Percentiles rank a stretch among this genome's conserved stretches.
Evolutionary conservation across 1,140 invertebrate species (phyloP).

Genomic region (Cydia amplana): DNA sequence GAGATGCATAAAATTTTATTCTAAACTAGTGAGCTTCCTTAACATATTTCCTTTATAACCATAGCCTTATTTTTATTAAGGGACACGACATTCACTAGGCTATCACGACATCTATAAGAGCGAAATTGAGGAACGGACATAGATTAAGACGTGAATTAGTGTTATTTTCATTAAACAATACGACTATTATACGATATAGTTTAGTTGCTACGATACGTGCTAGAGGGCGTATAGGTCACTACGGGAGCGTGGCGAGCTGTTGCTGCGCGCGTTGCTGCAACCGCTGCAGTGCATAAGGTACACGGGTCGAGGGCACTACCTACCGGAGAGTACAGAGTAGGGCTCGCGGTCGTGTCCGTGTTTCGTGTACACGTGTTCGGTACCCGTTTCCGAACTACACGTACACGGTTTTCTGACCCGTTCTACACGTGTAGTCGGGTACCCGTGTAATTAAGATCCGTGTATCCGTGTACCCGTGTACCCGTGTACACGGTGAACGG

Average conservation of each 20-base stretch:
- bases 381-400: no score
- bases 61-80: conserved; percentile 49
- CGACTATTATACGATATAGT: conserved; percentile 58
- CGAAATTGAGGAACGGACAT: conserved; percentile 77
- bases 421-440: no score
- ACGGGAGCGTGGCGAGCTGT: conserved; percentile 25
- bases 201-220: conserved; percentile 55
- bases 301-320: background rate
- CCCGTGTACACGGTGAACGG: no score
- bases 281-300: background rate
- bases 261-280: conserved; percentile 26
- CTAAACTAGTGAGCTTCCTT: conserved; percentile 68
- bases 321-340: conserved; percentile 2
- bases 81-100: conserved; percentile 74
- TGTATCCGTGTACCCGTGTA: no score
- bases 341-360: no score
- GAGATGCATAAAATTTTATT: conserved; percentile 52
- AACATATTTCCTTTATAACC: conserved; percentile 45
- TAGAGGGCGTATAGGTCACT: conserved; percentile 45
- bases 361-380: no score
- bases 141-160: conserved; percentile 69
- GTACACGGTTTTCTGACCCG: no score
- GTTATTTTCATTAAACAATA: conserved; percentile 60
- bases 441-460: no score
- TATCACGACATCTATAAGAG: conserved; percentile 78